A percentile compares a stretch with the other conserved stretches of the same genome.
Conservation (phyloP, 1,140 invertebrate species). For the Plectrocnemia conspersa region DNA sequence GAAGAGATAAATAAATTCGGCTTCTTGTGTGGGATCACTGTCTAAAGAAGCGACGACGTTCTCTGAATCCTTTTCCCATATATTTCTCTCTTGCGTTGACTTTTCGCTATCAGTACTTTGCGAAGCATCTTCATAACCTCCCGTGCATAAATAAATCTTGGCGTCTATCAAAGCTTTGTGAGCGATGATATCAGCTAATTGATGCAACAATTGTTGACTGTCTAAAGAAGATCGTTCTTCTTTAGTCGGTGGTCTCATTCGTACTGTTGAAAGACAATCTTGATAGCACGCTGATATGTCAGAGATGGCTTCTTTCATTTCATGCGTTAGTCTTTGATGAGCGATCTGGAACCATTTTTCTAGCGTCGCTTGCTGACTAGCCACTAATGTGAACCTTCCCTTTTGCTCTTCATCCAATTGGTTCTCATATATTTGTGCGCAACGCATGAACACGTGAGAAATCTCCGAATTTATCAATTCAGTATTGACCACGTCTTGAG, state of each 20-base stretch:
- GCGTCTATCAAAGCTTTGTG: slow-evolving; percentile 73
- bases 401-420: slow-evolving; percentile 47
- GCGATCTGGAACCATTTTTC: slow-evolving; percentile 67
- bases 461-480: slow-evolving; percentile 70
- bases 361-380: slow-evolving; percentile 57
- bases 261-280: slow-evolving; percentile 49
- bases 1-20: slow-evolving; percentile 59
- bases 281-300: slow-evolving; percentile 63
- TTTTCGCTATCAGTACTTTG: slow-evolving; percentile 19
- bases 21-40: slow-evolving; percentile 49
- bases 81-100: slow-evolving; percentile 29
- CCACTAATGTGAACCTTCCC: slow-evolving; percentile 53
- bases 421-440: slow-evolving; percentile 60
- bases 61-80: slow-evolving; percentile 35
- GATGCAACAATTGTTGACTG: slow-evolving; percentile 56
- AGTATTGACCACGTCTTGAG: slow-evolving; percentile 64
- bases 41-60: slow-evolving; percentile 48
- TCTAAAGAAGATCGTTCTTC: slow-evolving; percentile 43
- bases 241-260: slow-evolving; percentile 43
- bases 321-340: slow-evolving; percentile 60
- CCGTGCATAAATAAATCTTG: slow-evolving; percentile 32
- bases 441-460: slow-evolving; percentile 62
- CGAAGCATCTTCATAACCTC: slow-evolving; percentile 23
- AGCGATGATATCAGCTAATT: slow-evolving; percentile 70
- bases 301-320: slow-evolving; percentile 63